Conservation (phyloP, 2,888 invertebrate species). For the Cepaea hortensis region DNA sequence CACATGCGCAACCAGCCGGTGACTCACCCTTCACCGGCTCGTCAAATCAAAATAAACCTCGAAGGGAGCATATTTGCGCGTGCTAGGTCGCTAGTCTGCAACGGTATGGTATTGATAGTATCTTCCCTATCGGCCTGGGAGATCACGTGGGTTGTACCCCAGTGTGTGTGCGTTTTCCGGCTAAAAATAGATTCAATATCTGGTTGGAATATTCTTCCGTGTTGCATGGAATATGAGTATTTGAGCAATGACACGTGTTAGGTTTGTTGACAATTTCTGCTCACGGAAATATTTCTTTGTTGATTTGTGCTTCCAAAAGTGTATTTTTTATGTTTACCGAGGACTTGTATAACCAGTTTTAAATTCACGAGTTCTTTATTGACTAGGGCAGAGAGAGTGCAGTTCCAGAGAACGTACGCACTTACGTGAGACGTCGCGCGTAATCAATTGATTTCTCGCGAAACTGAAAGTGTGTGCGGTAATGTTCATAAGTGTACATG, state of each 20-base stretch:
- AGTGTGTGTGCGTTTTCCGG: constrained; percentile 26
- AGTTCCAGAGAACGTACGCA: background rate
- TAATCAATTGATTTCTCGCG: constrained; percentile 32
- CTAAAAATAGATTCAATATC: constrained; percentile 35
- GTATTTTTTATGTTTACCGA: background rate
- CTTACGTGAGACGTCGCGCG: background rate
- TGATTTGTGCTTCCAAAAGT: background rate
- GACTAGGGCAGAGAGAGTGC: background rate
- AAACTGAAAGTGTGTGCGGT: background rate
- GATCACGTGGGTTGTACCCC: background rate
- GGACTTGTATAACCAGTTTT: background rate
- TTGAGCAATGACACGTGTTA: background rate
- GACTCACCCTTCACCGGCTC: constrained; percentile 21
- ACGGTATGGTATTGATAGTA: constrained; percentile 39
- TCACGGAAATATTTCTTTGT: background rate
- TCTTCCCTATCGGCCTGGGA: background rate
- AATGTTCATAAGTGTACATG: background rate
- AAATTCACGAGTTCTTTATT: constrained; percentile 3
- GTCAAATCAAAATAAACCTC: constrained; percentile 29
- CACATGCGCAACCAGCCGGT: constrained; percentile 16
- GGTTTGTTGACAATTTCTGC: background rate
- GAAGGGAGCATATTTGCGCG: constrained; percentile 6
- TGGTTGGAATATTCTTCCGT: background rate
- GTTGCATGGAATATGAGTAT: background rate
- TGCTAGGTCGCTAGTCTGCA: constrained; percentile 15